Percentiles rank a stretch among this genome's conserved stretches.
These are phyloP conservation scores for Macrochelys suwanniensis DNA, from an alignment of 2,797 vertebrate genomes.

Conservation along the genomic window DNA sequence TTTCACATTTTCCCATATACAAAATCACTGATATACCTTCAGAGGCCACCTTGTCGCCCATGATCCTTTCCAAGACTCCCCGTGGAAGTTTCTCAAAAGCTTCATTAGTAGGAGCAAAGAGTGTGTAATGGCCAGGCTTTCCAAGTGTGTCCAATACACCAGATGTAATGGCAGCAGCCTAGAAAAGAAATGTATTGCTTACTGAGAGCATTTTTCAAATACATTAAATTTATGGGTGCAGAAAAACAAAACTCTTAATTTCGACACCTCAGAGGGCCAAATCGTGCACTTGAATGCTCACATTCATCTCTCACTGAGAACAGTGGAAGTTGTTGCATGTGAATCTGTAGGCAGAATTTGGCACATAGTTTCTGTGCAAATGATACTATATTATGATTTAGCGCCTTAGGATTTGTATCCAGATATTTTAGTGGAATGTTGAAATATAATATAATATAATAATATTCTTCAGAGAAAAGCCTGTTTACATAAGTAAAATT, in stretches of 20 bases:
- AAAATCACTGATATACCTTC: slow-evolving; percentile 84
- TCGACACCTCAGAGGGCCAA: background rate
- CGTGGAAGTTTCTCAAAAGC: slow-evolving; percentile 92
- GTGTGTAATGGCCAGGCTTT: slow-evolving; percentile 90
- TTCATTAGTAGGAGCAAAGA: slow-evolving; percentile 96
- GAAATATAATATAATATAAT: background rate
- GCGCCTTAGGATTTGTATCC: background rate
- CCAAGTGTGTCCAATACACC: slow-evolving; percentile 89
- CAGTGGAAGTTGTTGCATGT: rapidly evolving
- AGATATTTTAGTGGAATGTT: background rate
- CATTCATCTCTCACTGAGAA: background rate
- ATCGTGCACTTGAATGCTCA: background rate
- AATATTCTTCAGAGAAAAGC: background rate
- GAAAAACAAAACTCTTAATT: background rate
- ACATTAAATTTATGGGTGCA: background rate
- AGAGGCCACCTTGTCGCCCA: slow-evolving; percentile 88
- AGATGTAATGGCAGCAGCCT: slow-evolving; percentile 87
- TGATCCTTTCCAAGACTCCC: slow-evolving; percentile 89
- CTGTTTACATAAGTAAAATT: background rate
- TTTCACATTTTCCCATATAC: background rate
- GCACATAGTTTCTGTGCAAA: background rate
- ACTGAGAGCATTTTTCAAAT: background rate
- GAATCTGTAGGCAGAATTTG: background rate
- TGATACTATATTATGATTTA: background rate
- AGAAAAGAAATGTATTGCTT: slow-evolving; percentile 37